A percentile compares a stretch with the other conserved stretches of the same genome.
Conservation (phyloP, 2,113 vertebrate genomes). For the Microcebus murinus region DNA sequence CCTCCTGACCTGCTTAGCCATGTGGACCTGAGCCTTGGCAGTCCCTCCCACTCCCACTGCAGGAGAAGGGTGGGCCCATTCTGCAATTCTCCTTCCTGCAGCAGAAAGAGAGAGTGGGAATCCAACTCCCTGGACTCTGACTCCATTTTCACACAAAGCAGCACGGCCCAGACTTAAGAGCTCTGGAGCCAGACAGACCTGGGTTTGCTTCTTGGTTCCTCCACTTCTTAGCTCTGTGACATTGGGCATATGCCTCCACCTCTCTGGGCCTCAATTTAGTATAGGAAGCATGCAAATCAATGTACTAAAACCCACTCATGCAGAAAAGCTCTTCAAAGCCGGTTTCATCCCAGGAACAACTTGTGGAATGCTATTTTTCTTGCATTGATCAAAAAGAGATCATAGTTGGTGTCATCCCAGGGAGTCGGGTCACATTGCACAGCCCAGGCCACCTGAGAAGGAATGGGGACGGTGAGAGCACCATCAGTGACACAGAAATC, state of each 20-base stretch:
- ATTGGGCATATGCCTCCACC: neutral
- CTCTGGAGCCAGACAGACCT: neutral
- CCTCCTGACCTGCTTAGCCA: slow-evolving; percentile 2
- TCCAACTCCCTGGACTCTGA: neutral
- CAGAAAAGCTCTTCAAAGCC: slow-evolving; percentile 19
- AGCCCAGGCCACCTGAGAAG: neutral
- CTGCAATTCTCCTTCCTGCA: neutral
- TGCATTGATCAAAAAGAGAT: neutral
- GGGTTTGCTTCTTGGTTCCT: neutral
- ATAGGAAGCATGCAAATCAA: neutral
- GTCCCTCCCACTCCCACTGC: neutral
- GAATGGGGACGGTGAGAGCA: neutral
- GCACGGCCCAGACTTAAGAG: neutral
- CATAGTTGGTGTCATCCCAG: neutral
- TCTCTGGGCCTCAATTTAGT: neutral
- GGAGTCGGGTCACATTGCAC: neutral
- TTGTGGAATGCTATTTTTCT: neutral
- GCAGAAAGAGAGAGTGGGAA: neutral
- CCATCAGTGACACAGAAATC: neutral
- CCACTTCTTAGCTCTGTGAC: neutral
- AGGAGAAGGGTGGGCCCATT: neutral
- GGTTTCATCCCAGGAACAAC: neutral
- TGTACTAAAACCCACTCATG: neutral
- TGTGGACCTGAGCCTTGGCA: neutral
- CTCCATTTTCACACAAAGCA: neutral